Conservation (phyloP, 1,140 invertebrate species). For the Drepana arcuata region DNA sequence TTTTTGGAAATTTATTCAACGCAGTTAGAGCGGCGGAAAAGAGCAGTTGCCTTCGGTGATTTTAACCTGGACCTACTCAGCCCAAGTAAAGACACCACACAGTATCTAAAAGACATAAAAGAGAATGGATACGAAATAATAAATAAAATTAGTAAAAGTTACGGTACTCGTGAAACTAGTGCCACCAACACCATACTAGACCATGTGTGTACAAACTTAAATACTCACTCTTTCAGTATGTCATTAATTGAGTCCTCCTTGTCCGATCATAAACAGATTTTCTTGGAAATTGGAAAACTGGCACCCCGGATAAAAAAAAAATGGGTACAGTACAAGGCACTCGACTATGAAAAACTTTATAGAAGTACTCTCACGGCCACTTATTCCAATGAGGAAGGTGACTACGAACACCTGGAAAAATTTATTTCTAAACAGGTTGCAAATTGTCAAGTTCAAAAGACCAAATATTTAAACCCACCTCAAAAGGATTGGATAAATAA, state of each 20-base stretch:
- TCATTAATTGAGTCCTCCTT: background rate
- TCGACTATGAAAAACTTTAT: background rate
- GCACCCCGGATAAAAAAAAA: background rate
- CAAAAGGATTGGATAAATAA: background rate
- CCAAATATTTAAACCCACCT: background rate
- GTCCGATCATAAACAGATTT: conserved; percentile 1
- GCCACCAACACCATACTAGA: background rate
- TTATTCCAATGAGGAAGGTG: background rate
- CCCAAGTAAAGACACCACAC: background rate
- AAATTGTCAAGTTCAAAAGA: background rate
- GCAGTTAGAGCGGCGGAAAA: background rate
- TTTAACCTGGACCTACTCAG: background rate
- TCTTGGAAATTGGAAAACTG: background rate
- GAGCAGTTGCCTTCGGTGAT: background rate
- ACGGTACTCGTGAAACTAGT: background rate
- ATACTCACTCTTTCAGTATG: background rate
- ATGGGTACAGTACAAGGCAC: background rate
- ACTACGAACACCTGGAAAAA: background rate
- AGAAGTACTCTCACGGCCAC: background rate
- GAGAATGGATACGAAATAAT: background rate
- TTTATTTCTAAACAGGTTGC: background rate
- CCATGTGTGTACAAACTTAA: background rate
- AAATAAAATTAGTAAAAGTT: background rate
- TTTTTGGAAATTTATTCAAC: background rate
- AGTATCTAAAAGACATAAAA: background rate